These are phyloP conservation scores for Ciconia maguari DNA, from an alignment of 2,113 vertebrate genomes.

Conservation along the genomic window DNA sequence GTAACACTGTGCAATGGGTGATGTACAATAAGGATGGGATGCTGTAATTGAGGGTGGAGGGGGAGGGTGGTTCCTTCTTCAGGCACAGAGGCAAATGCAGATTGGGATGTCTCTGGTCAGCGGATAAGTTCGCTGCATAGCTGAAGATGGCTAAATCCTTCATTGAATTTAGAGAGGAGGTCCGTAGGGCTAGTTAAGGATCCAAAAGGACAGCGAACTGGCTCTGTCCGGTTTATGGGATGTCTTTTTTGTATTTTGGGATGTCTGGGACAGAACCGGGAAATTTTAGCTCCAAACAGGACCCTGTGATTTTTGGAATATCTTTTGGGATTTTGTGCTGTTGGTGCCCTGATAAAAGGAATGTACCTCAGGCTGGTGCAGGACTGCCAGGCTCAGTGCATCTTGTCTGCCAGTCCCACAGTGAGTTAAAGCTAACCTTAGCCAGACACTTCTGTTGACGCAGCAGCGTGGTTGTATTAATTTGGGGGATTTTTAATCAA, in stretches of 20 bases:
- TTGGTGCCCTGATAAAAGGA: neutral
- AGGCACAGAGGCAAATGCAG: neutral
- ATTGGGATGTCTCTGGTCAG: neutral
- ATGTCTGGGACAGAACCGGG: neutral
- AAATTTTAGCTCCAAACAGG: neutral
- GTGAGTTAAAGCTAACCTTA: neutral
- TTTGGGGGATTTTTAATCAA: neutral
- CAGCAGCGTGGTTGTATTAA: accelerated
- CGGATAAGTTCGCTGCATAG: neutral
- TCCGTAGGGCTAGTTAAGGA: accelerated
- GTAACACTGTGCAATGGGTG: neutral
- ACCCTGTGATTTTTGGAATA: neutral
- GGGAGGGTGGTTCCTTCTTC: neutral
- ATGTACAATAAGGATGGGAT: neutral
- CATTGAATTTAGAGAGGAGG: neutral
- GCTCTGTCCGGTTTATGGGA: neutral
- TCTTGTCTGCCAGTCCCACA: neutral
- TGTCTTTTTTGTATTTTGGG: too few relatives aligned
- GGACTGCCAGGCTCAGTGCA: neutral
- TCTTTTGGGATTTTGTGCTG: neutral
- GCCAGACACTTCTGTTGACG: neutral
- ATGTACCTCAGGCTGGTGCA: accelerated
- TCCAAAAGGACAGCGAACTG: neutral
- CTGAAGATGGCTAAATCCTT: neutral
- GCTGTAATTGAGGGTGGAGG: neutral